These are phyloP conservation scores for Archegozetes longisetosus DNA, from an alignment of 1,140 invertebrate species.

Conservation along the genomic window DNA sequence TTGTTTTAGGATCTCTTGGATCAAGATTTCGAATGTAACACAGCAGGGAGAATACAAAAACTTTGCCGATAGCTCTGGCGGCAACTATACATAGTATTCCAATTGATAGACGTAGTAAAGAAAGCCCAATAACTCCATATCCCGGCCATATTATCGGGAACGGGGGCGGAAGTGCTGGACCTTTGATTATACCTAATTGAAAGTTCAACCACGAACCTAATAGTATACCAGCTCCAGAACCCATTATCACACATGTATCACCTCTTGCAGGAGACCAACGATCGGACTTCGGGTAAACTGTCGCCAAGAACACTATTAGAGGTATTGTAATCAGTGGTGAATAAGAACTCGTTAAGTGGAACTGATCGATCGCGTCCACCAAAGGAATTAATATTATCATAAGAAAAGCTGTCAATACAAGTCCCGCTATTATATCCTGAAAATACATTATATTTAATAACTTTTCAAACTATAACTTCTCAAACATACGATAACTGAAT, in stretches of 20 bases:
- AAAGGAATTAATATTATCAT: slow-evolving; percentile 53
- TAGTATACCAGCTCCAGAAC: slow-evolving; percentile 56
- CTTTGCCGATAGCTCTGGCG: slow-evolving; percentile 49
- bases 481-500: slow-evolving; percentile 54
- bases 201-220: slow-evolving; percentile 69
- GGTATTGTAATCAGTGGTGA: slow-evolving; percentile 46
- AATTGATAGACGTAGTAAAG: slow-evolving; percentile 48
- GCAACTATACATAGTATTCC: slow-evolving; percentile 53
- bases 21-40: slow-evolving; percentile 49
- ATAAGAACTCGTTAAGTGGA: slow-evolving; percentile 46
- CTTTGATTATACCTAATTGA: slow-evolving; percentile 41
- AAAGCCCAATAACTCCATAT: slow-evolving; percentile 43
- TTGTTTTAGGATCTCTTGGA: slow-evolving; percentile 29
- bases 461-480: background rate
- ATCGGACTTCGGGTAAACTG: slow-evolving; percentile 48
- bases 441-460: slow-evolving; percentile 7
- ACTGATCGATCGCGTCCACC: slow-evolving; percentile 51
- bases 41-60: slow-evolving; percentile 44
- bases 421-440: slow-evolving; percentile 56
- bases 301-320: slow-evolving; percentile 44
- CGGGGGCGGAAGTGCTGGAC: slow-evolving; percentile 37
- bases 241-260: slow-evolving; percentile 67
- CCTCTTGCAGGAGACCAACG: slow-evolving; percentile 72
- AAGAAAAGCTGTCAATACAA: slow-evolving; percentile 45
- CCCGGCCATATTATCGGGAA: slow-evolving; percentile 61